Evolutionary conservation across 2,797 vertebrate genomes (phyloP).

Genomic region (Syndactyla subalaris): DNA sequence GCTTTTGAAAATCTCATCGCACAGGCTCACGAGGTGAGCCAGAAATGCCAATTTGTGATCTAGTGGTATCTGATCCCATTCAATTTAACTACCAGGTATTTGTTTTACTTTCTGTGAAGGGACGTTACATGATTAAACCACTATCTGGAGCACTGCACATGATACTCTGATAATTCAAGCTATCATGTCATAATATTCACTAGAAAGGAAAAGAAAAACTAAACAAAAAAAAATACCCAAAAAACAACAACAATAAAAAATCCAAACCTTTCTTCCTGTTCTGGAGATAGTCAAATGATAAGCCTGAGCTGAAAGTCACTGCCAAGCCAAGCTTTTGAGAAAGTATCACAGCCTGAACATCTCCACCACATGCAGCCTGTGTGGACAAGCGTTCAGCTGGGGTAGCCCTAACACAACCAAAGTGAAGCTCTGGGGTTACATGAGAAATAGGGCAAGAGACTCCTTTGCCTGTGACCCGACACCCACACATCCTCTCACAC

Average conservation of each 20-base stretch:
- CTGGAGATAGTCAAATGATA: slow-evolving; percentile 20
- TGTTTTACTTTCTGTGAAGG: slow-evolving; percentile 40
- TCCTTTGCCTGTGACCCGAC: neutral
- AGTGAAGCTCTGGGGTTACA: neutral
- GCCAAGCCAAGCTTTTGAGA: neutral
- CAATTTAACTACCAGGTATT: slow-evolving; percentile 14
- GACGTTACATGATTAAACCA: slow-evolving; percentile 35
- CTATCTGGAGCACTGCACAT: neutral
- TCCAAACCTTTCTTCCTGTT: neutral
- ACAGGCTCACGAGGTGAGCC: neutral
- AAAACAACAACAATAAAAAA: neutral
- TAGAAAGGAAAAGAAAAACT: neutral
- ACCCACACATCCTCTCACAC: neutral
- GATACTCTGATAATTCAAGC: neutral
- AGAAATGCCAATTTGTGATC: neutral
- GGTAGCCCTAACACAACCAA: neutral
- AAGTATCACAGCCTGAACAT: neutral
- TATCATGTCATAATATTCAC: neutral
- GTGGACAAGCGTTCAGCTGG: neutral
- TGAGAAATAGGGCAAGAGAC: neutral
- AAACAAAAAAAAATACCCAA: no score
- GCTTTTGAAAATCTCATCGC: neutral
- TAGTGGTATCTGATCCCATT: slow-evolving; percentile 16
- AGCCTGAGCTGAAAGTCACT: neutral
- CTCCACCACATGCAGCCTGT: neutral